Percentiles rank a stretch among this genome's conserved stretches.
phyloP scores from a whole-genome alignment of 1,140 invertebrate species.

The Drosophila insularis region DNA sequence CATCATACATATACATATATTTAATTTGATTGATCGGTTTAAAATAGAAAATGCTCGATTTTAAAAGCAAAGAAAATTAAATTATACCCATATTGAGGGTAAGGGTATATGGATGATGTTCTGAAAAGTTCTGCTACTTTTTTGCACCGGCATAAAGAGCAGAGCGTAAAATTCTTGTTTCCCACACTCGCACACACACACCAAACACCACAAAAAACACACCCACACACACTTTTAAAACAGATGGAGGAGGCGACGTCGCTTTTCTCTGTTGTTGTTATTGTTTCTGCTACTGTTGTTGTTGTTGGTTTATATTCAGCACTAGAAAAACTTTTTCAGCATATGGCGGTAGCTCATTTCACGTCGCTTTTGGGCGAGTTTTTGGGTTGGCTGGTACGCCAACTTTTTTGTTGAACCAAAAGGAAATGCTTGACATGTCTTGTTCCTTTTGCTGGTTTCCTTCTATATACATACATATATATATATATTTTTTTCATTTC shows the following conservation, averaged over 20 bases:
- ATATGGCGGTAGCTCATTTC: conserved; percentile 54
- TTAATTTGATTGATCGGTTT: neutral
- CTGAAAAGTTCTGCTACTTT: conserved; percentile 47
- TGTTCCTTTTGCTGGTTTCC: conserved; percentile 57
- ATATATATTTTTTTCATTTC: conserved; percentile 30
- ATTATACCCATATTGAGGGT: conserved; percentile 7
- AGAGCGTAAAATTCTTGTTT: conserved; percentile 58
- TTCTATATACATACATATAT: conserved; percentile 19
- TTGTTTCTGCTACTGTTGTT: conserved; percentile 14
- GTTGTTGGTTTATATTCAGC: conserved; percentile 24
- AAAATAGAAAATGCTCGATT: neutral
- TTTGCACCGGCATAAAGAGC: conserved; percentile 58
- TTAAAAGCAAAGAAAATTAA: neutral
- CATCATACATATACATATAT: too few species aligned
- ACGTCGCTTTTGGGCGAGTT: conserved; percentile 34
- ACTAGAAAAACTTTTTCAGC: conserved; percentile 59
- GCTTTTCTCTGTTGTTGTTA: conserved; percentile 27
- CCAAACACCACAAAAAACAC: conserved; percentile 5
- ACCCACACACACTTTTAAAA: conserved; percentile 2
- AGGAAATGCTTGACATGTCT: conserved; percentile 74
- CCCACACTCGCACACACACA: conserved; percentile 19
- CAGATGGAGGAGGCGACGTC: conserved; percentile 14
- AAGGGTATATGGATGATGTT: conserved; percentile 25
- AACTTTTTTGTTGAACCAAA: conserved; percentile 57
- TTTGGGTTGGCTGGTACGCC: conserved; percentile 23